Evolutionary conservation across 2,888 invertebrate species (phyloP).

Genomic region (Drosophila basisetae): DNA sequence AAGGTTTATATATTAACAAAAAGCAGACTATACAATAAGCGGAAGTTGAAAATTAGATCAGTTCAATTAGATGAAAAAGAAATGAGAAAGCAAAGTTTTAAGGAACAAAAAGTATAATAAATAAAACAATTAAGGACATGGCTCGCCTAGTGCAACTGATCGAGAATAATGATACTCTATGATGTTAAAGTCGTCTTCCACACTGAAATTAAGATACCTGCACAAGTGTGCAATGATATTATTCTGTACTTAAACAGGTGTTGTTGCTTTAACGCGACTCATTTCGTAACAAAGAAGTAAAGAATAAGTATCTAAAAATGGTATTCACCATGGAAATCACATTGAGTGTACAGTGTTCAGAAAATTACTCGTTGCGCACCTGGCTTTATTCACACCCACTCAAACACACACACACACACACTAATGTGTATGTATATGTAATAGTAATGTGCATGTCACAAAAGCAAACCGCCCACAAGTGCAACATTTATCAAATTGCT

Average conservation of each 20-base stretch:
- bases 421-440: neutral
- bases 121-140: neutral
- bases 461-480: conserved; percentile 28
- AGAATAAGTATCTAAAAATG: conserved; percentile 10
- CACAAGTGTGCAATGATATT: neutral
- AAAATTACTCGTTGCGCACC: conserved; percentile 43
- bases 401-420: neutral
- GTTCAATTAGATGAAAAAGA: neutral
- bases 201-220: neutral
- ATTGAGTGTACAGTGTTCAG: neutral
- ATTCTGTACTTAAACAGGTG: neutral
- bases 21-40: neutral
- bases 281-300: neutral
- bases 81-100: neutral
- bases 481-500: conserved; percentile 36
- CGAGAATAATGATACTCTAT: accelerated
- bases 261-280: neutral
- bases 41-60: neutral
- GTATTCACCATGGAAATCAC: conserved; percentile 22
- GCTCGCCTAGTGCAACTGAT: accelerated
- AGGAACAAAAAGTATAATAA: neutral
- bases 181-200: neutral
- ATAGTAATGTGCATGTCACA: conserved; percentile 4
- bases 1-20: neutral
- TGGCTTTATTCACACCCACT: conserved; percentile 59